phyloP scores from a whole-genome alignment of 2,797 vertebrate species.

The Luscinia luscinia region DNA sequence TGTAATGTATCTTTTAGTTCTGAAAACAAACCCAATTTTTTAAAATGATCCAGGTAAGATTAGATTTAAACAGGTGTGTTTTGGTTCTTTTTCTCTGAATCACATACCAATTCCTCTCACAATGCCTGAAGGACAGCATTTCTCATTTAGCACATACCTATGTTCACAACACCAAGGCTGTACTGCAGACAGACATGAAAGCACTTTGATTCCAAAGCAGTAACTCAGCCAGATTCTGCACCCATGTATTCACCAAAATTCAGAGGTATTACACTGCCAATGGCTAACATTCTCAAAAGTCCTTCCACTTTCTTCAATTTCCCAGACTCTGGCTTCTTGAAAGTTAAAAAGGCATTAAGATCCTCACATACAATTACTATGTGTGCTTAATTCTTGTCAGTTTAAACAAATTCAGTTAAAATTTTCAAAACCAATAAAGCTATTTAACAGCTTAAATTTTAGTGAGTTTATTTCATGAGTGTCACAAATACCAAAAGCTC shows the following conservation, averaged over 20 bases:
- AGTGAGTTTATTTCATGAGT: neutral
- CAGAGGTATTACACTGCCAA: neutral
- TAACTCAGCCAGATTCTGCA: neutral
- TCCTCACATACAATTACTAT: neutral
- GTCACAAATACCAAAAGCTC: neutral
- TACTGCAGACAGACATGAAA: neutral
- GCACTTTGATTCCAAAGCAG: neutral
- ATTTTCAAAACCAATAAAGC: neutral
- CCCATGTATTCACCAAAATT: neutral
- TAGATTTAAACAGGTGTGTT: neutral
- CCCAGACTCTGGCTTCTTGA: neutral
- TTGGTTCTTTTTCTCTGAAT: neutral
- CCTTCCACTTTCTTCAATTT: neutral
- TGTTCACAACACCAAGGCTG: neutral
- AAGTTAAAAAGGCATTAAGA: neutral
- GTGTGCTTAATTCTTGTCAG: neutral
- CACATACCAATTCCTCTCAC: neutral
- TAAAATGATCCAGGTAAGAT: neutral
- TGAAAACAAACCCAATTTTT: neutral
- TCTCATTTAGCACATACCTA: neutral
- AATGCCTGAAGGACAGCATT: fast-evolving
- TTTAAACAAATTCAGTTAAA: neutral
- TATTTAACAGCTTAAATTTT: neutral
- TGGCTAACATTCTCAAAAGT: neutral
- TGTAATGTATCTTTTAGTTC: neutral